phyloP scores from a whole-genome alignment of 2,113 vertebrate species.

The Callionymus lyra region DNA sequence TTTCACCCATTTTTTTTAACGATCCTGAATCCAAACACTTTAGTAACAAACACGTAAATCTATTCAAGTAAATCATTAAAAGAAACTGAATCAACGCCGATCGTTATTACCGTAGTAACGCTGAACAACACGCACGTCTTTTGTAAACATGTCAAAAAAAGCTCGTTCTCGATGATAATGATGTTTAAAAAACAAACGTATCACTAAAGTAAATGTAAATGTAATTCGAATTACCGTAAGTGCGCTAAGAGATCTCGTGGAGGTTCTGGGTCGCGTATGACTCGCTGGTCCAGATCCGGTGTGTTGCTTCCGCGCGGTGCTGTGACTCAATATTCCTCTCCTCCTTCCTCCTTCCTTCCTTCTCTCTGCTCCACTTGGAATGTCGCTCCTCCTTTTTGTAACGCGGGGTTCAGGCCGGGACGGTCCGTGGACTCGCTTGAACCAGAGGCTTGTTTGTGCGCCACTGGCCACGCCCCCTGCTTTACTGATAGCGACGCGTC shows the following conservation, averaged over 20 bases:
- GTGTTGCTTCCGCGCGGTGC: conserved; percentile 14
- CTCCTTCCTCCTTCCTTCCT: conserved; percentile 24
- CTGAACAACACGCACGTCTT: too few species aligned
- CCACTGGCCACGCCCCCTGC: conserved; percentile 18
- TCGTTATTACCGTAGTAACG: too few species aligned
- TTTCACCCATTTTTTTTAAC: too few species aligned
- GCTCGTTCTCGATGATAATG: too few species aligned
- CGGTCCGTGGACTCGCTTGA: conserved; percentile 59
- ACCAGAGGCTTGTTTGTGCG: conserved; percentile 33
- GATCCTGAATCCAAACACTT: too few species aligned
- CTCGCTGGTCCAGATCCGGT: conserved; percentile 4
- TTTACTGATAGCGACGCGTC: conserved; percentile 15
- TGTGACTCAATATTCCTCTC: conserved; percentile 40
- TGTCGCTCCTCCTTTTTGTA: conserved; percentile 64
- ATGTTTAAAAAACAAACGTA: too few species aligned
- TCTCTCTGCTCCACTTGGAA: conserved; percentile 54
- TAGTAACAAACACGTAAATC: too few species aligned
- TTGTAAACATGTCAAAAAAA: too few species aligned
- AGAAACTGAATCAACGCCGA: too few species aligned
- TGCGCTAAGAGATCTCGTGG: background rate
- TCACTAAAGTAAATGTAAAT: too few species aligned
- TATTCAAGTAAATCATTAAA: too few species aligned
- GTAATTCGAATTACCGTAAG: conserved; percentile 3
- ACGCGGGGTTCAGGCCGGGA: conserved; percentile 66
- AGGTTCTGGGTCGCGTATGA: conserved; percentile 2